Percentiles rank a stretch among this genome's conserved stretches.
Conservation (phyloP, 2,113 vertebrate genomes). For the Petroica traversi region DNA sequence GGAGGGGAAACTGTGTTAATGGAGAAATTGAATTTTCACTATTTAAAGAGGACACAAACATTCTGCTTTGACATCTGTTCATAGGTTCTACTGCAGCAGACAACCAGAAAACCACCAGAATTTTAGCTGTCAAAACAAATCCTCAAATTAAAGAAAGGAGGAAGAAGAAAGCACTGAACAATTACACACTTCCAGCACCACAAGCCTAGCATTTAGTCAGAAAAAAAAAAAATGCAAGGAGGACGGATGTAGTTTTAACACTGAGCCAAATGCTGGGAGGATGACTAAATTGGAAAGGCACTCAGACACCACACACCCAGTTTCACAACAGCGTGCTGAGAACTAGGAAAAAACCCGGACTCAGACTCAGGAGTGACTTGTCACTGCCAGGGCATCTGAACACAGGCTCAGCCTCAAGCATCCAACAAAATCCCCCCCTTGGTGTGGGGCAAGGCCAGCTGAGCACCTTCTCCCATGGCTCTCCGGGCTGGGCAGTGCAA, state of each 20-base stretch:
- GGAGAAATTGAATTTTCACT: constrained; percentile 22
- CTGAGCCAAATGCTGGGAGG: neutral
- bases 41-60: constrained; percentile 56
- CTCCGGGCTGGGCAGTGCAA: neutral
- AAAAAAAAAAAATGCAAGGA: neutral
- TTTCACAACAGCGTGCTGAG: neutral
- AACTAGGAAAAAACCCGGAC: neutral
- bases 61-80: constrained; percentile 63
- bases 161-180: constrained; percentile 51
- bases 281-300: neutral
- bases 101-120: constrained; percentile 58
- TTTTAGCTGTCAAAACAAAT: constrained; percentile 68
- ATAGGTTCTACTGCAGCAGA: constrained; percentile 50
- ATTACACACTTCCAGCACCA: constrained; percentile 35
- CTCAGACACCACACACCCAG: neutral
- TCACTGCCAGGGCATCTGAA: neutral
- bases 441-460: no score
- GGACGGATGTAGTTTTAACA: neutral
- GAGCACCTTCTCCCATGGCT: fast-evolving
- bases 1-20: constrained; percentile 21
- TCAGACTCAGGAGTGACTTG: neutral
- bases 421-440: neutral
- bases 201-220: constrained; percentile 34
- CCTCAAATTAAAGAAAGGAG: constrained; percentile 36
- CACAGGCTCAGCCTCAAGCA: neutral